These are phyloP conservation scores for Syrrhaptes paradoxus DNA, from an alignment of 2,113 vertebrate genomes.

Conservation along the genomic window DNA sequence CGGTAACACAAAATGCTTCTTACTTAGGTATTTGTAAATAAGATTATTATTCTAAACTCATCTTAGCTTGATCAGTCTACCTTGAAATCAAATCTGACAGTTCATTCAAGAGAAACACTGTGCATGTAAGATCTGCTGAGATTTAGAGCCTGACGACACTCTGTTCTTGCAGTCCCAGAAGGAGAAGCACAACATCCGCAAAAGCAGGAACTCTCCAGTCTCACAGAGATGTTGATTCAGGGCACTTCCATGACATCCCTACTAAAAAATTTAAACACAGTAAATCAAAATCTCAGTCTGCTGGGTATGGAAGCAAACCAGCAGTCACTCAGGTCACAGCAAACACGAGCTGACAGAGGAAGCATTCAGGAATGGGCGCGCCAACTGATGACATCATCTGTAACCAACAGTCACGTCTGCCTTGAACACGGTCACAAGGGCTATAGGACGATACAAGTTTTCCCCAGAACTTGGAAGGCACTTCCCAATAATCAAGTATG, in stretches of 20 bases:
- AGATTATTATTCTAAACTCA: conserved; percentile 24
- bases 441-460: background rate
- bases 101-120: background rate
- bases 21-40: conserved; percentile 29
- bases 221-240: background rate
- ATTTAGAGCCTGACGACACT: background rate
- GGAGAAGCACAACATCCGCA: background rate
- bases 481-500: background rate
- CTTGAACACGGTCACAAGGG: background rate
- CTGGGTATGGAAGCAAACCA: conserved; percentile 32
- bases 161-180: background rate
- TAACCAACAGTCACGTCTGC: background rate
- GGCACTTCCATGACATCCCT: conserved; percentile 20
- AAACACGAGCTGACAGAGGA: conserved; percentile 8
- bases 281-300: conserved; percentile 18
- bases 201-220: background rate
- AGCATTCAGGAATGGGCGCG: background rate
- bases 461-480: background rate
- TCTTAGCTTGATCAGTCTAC: conserved; percentile 24
- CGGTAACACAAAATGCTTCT: conserved; percentile 16
- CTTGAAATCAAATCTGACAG: conserved; percentile 36
- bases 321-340: background rate
- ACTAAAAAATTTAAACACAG: conserved; percentile 53
- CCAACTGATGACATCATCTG: background rate
- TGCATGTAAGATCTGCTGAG: background rate